A percentile compares a stretch with the other conserved stretches of the same genome.
Conservation (phyloP, 1,140 invertebrate species). For the Drosophila gunungcola region DNA sequence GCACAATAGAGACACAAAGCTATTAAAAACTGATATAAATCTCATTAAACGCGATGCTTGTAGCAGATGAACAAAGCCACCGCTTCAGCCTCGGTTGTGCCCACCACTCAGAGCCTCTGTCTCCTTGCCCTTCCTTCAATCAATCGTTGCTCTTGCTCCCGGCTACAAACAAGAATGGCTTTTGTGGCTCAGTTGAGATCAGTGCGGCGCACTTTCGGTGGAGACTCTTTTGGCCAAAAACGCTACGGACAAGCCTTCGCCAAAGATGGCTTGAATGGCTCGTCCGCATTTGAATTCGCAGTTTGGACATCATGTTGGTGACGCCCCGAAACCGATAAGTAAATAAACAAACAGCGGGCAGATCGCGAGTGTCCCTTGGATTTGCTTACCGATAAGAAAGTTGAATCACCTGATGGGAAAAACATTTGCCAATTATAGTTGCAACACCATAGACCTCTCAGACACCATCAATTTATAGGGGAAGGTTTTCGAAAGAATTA, state of each 20-base stretch:
- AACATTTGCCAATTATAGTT: background rate
- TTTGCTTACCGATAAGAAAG: background rate
- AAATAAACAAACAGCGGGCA: slow-evolving; percentile 28
- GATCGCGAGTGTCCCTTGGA: slow-evolving; percentile 16
- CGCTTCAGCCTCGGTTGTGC: slow-evolving; percentile 7
- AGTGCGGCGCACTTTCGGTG: slow-evolving; percentile 16
- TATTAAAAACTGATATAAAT: slow-evolving; percentile 82
- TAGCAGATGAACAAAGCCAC: slow-evolving; percentile 76
- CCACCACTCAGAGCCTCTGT: background rate
- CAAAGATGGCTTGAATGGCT: slow-evolving; percentile 15
- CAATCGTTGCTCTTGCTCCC: slow-evolving; percentile 76
- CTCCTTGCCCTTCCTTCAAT: slow-evolving; percentile 65
- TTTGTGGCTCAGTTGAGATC: slow-evolving; percentile 36
- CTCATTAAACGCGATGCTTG: slow-evolving; percentile 80
- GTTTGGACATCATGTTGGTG: slow-evolving; percentile 60
- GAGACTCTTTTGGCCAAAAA: slow-evolving; percentile 39
- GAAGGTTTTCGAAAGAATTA: too few species aligned
- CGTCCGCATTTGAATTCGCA: slow-evolving; percentile 16
- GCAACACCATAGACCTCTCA: background rate
- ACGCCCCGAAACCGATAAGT: slow-evolving; percentile 46
- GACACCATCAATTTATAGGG: too few species aligned
- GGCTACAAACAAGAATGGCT: slow-evolving; percentile 68
- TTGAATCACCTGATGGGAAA: background rate
- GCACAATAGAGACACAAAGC: slow-evolving; percentile 80
- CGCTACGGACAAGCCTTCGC: slow-evolving; percentile 43